These are phyloP conservation scores for Nicator chloris DNA, from an alignment of 2,113 vertebrate species.

Conservation along the genomic window DNA sequence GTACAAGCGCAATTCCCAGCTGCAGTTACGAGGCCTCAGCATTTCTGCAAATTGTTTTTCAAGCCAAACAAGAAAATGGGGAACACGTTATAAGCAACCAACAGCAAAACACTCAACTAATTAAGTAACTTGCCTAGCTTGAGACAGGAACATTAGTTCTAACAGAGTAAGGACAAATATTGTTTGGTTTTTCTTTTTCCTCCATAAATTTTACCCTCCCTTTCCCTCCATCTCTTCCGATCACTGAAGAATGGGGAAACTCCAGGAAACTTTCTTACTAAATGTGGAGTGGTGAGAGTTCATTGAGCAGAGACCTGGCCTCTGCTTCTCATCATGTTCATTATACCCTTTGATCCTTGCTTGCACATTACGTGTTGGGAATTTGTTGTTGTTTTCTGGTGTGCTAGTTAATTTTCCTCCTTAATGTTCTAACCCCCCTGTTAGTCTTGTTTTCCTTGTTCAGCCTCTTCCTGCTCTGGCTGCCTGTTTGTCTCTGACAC, in stretches of 20 bases:
- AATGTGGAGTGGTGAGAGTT: not conserved
- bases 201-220: not conserved
- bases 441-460: not conserved
- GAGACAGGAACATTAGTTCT: not conserved
- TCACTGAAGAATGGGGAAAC: not conserved
- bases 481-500: not conserved
- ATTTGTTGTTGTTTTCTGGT: not conserved
- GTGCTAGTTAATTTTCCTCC: not conserved
- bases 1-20: not conserved
- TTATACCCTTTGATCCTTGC: not conserved
- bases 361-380: not conserved
- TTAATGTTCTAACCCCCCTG: not conserved
- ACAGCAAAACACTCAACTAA: not conserved
- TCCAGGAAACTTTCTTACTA: not conserved
- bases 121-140: not conserved
- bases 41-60: not conserved
- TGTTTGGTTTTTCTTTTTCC: not conserved
- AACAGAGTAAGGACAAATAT: not conserved
- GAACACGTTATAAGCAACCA: not conserved
- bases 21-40: conserved; percentile 11
- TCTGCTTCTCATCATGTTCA: not conserved
- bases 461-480: not conserved
- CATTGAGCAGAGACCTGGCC: not conserved
- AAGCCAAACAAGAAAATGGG: not conserved
- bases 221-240: not conserved